A percentile compares a stretch with the other conserved stretches of the same genome.
Evolutionary conservation across 2,113 vertebrate species (phyloP).

Genomic region (Xiphorhynchus elegans): DNA sequence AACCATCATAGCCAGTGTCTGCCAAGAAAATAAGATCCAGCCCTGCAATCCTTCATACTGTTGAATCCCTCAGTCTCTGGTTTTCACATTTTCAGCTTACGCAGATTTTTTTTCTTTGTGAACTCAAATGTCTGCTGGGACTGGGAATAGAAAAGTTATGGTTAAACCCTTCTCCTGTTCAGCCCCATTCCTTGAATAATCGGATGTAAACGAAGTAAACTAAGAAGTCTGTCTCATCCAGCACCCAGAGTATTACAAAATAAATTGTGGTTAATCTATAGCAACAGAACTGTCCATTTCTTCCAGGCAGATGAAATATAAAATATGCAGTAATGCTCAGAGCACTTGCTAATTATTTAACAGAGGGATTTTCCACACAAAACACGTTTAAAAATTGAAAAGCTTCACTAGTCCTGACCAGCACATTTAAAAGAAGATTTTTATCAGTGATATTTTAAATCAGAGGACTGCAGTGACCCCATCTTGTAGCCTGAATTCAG

Average conservation of each 20-base stretch:
- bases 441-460: background rate
- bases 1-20: background rate
- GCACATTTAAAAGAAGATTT: background rate
- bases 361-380: constrained; percentile 15
- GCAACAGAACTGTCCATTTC: background rate
- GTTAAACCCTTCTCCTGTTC: background rate
- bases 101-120: background rate
- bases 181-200: background rate
- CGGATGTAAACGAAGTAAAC: background rate
- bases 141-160: background rate
- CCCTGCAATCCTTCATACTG: background rate
- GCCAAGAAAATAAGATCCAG: constrained; percentile 20
- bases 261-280: background rate
- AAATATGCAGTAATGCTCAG: background rate
- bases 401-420: background rate
- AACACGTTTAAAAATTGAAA: constrained; percentile 5
- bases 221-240: background rate
- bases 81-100: constrained; percentile 4
- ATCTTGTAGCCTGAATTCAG: background rate
- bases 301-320: background rate
- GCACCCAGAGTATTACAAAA: background rate
- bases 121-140: background rate
- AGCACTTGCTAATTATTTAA: constrained; percentile 35
- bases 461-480: background rate
- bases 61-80: background rate